These are phyloP conservation scores for Drosophila nigromelanica DNA, from an alignment of 1,140 invertebrate species.

Conservation along the genomic window DNA sequence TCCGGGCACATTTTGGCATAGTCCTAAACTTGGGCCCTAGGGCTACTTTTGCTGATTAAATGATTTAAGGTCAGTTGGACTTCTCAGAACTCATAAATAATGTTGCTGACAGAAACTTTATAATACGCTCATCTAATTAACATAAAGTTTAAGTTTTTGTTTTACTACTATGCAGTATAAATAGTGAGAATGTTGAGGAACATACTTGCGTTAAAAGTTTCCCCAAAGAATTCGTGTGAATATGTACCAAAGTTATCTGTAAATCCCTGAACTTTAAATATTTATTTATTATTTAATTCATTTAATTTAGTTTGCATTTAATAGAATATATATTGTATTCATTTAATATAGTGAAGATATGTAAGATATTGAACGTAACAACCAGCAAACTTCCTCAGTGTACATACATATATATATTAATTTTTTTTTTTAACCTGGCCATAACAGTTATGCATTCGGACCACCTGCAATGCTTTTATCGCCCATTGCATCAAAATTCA, in stretches of 20 bases:
- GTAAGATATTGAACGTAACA: too few species aligned
- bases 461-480: constrained; percentile 59
- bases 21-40: constrained; percentile 4
- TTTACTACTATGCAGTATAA: neutral
- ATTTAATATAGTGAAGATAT: too few species aligned
- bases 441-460: constrained; percentile 11
- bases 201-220: constrained; percentile 9
- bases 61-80: constrained; percentile 76
- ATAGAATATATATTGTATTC: too few species aligned
- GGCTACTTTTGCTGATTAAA: constrained; percentile 63
- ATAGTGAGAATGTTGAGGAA: neutral
- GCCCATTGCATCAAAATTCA: neutral
- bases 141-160: neutral
- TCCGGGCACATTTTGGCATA: constrained; percentile 29
- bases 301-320: too few species aligned
- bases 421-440: too few species aligned
- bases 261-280: too few species aligned
- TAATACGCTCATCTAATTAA: constrained; percentile 21
- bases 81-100: constrained; percentile 61
- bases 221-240: constrained; percentile 2
- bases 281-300: too few species aligned
- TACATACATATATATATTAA: too few species aligned
- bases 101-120: constrained; percentile 51
- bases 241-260: neutral
- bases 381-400: too few species aligned